A percentile compares a stretch with the other conserved stretches of the same genome.
phyloP scores from a whole-genome alignment of 2,888 invertebrate genomes.

The Trissolcus japonicus region DNA sequence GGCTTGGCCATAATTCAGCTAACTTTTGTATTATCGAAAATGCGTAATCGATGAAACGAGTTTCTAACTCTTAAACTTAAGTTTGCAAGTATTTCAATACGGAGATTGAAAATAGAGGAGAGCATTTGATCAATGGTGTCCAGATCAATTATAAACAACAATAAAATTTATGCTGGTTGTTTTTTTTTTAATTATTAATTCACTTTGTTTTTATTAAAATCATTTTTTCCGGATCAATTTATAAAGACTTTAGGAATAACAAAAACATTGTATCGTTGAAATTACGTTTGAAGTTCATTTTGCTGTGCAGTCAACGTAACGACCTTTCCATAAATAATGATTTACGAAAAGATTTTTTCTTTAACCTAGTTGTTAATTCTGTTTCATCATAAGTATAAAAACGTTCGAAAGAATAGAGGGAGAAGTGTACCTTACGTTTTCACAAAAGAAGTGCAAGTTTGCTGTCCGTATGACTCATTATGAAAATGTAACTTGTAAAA shows the following conservation, averaged over 20 bases:
- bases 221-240: background rate
- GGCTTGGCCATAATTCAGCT: conserved; percentile 45
- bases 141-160: background rate
- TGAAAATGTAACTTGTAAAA: conserved; percentile 56
- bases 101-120: conserved; percentile 20
- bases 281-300: too few species aligned
- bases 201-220: background rate
- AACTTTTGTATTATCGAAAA: conserved; percentile 51
- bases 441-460: conserved; percentile 36
- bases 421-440: background rate
- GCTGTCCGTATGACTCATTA: conserved; percentile 42
- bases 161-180: background rate
- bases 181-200: background rate
- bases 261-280: too few species aligned
- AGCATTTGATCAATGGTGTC: conserved; percentile 2
- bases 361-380: conserved; percentile 2
- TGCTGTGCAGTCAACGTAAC: too few species aligned
- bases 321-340: too few species aligned
- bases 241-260: too few species aligned
- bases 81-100: conserved; percentile 40
- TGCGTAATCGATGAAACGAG: conserved; percentile 45
- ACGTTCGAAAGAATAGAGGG: background rate
- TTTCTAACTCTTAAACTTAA: conserved; percentile 39
- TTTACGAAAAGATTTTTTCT: too few species aligned
- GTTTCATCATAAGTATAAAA: background rate